Evolutionary conservation across 2,888 invertebrate genomes (phyloP).

Genomic region (Tetrapedia diversipes): DNA sequence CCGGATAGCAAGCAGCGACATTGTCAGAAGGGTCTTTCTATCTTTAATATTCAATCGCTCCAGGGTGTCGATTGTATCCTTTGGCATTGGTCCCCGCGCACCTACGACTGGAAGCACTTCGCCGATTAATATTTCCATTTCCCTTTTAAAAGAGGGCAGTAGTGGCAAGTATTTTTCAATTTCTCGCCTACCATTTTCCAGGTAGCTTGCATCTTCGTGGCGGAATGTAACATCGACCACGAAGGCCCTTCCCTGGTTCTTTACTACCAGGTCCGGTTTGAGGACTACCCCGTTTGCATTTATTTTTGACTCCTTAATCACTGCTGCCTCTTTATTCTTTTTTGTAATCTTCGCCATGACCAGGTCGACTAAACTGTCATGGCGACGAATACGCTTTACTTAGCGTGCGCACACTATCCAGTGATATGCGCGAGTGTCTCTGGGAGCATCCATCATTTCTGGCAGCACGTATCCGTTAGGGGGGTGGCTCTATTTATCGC

Average conservation of each 20-base stretch:
- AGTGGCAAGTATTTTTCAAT: too few species aligned
- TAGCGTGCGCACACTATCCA: constrained; percentile 3
- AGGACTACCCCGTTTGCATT: not conserved
- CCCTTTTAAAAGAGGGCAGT: not conserved
- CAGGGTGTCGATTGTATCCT: not conserved
- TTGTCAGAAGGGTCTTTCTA: not conserved
- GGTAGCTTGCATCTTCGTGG: too few species aligned
- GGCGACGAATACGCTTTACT: constrained; percentile 13
- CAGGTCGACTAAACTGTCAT: constrained; percentile 1
- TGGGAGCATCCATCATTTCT: constrained; percentile 1
- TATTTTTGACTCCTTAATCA: not conserved
- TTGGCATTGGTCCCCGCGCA: constrained; percentile 9
- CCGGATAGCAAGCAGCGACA: not conserved
- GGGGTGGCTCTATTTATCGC: constrained; percentile 8
- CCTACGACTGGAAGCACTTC: constrained; percentile 22
- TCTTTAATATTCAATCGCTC: not conserved
- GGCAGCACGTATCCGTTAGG: not conserved
- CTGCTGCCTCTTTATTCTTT: constrained; percentile 4
- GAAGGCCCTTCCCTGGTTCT: too few species aligned
- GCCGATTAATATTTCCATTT: not conserved
- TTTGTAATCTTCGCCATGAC: constrained; percentile 1
- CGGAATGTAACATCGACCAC: too few species aligned
- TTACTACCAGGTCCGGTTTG: constrained; percentile 17
- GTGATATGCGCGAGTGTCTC: constrained; percentile 30
- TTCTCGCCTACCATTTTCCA: too few species aligned